phyloP scores from a whole-genome alignment of 92 coral and sea anemone genomes.

The Chrysogorgia sp. region DNA sequence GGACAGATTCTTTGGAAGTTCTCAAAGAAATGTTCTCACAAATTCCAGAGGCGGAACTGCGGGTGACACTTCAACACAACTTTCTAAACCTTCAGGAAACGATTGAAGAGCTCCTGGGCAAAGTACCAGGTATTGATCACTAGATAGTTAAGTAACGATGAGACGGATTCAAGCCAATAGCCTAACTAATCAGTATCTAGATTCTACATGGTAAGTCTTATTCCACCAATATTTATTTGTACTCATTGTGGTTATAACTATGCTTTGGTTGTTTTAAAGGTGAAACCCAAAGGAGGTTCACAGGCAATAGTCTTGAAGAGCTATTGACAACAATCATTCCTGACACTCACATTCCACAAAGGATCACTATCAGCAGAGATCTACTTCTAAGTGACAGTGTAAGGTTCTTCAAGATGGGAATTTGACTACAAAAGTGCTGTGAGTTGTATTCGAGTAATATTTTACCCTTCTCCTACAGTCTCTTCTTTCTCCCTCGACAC shows the following conservation, averaged over 20 bases:
- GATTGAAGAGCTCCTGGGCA: neutral
- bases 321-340: constrained; percentile 9
- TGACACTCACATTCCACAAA: constrained; percentile 6
- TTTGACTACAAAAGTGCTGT: neutral
- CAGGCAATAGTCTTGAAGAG: constrained; percentile 15
- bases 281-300: no score
- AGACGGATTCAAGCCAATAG: no score
- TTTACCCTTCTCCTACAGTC: constrained; percentile 52
- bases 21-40: constrained; percentile 9
- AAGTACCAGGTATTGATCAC: neutral
- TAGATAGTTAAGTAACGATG: no score
- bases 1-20: neutral
- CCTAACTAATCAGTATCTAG: no score
- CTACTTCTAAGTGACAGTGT: constrained; percentile 2
- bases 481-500: constrained; percentile 53
- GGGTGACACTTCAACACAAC: constrained; percentile 7
- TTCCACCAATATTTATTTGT: no score
- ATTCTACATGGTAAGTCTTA: no score
- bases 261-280: no score
- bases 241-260: no score
- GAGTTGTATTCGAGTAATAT: no score
- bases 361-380: constrained; percentile 29
- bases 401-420: constrained; percentile 32
- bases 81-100: constrained; percentile 7
- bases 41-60: constrained; percentile 6